Evolutionary conservation across 2,113 vertebrate genomes (phyloP), one percentile per base, ranked within the genome.

Genomic region (Oryzias curvinotus): DNA sequence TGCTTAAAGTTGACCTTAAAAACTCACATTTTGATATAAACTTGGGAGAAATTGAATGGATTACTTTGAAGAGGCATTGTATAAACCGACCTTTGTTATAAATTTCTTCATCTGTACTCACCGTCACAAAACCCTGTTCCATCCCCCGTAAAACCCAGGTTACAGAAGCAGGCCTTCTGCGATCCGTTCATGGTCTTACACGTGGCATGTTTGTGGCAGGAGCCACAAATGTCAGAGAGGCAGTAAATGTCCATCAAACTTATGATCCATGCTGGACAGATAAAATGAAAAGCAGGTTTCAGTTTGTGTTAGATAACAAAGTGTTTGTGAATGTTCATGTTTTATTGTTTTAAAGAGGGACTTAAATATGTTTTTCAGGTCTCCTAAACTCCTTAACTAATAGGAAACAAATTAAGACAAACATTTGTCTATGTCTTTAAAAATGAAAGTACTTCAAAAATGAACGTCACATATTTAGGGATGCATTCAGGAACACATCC

Each of bases 251-350:
- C 83, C 84, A 76, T 86, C 69, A 91, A 55, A 91, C 77, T 89
- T 66, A 73, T 91, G 80, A 93, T 79, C 88, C 91, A 93, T 81
- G 81, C 92, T 93, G 83, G 5, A 50, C 0, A 54, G 19, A 70
- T 53, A 67, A 67, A 23, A 76, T 52, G 25, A 74, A 15, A 65
- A n/a, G 48, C 23, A 44, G 17, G 19, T 45, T 41, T 30, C 30
- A 5, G 60, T 55, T 68, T 46, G 41, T 18, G 44, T 18, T 52
- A 52, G 61, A 28, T 56, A 36, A 36, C 4, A 28, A 28, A 28
- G 36, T 36, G 2, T 36, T 10, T 36, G 7, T 2, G 2, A 36
- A 8, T 36, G 30, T 23, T 23, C 21, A 23, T 23, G 21, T 23
- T 23, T 23, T 23, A 36, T 8, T 36, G 8, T 8, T 36, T 36